A percentile compares a stretch with the other conserved stretches of the same genome.
These are phyloP conservation scores for Calcarius lapponicus DNA, from an alignment of 2,797 vertebrate genomes.

Conservation along the genomic window DNA sequence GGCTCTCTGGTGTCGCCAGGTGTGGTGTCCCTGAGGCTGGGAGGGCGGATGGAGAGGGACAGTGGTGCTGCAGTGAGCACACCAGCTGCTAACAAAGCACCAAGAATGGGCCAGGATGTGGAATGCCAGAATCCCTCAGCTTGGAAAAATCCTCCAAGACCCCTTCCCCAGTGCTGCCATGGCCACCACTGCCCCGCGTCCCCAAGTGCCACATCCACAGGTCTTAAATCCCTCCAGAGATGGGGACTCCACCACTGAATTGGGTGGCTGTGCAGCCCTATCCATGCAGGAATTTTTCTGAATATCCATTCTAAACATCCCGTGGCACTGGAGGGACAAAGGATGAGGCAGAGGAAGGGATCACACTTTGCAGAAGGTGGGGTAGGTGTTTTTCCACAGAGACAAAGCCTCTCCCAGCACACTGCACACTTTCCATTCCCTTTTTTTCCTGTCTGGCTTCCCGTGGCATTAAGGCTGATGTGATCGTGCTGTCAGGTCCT, in stretches of 20 bases:
- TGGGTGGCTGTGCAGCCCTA: too few species aligned
- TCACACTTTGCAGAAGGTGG: not conserved
- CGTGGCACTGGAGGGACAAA: not conserved
- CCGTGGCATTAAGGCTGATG: not conserved
- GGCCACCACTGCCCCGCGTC: not conserved
- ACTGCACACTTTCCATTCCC: not conserved
- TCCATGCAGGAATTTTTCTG: not conserved
- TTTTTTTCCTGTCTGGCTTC: not conserved
- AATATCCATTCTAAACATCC: not conserved
- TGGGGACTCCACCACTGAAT: too few species aligned
- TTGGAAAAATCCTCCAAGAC: not conserved
- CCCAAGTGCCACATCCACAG: not conserved
- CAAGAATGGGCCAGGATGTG: rapidly evolving
- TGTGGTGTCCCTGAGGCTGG: too few species aligned
- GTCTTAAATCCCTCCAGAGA: not conserved
- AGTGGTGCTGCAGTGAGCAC: not conserved
- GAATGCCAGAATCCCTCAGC: not conserved
- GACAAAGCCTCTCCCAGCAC: not conserved
- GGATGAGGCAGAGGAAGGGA: not conserved
- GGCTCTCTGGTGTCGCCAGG: rapidly evolving
- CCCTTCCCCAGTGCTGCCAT: not conserved
- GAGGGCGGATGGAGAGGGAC: rapidly evolving
- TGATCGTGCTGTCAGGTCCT: not conserved
- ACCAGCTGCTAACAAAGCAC: rapidly evolving
- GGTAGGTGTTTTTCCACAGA: not conserved